phyloP scores from a whole-genome alignment of 1,140 invertebrate genomes.

The Pachypsylla venusta region DNA sequence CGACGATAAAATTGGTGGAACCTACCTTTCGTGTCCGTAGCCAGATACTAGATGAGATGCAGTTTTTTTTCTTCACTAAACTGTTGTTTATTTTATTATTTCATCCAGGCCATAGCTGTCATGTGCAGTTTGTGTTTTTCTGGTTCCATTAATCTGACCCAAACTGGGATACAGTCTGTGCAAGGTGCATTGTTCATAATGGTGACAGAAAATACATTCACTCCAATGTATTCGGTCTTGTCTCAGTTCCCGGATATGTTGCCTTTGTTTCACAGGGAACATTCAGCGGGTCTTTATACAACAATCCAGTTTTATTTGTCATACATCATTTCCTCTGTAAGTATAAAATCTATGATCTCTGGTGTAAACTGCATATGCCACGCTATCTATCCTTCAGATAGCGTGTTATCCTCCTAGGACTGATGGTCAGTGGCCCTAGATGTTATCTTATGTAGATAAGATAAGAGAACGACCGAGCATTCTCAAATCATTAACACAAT shows the following conservation, averaged over 20 bases:
- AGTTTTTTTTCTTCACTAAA: no score
- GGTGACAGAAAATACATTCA: conserved; percentile 73
- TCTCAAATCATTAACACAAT: no score
- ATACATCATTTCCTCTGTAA: conserved; percentile 58
- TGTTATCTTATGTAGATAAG: no score
- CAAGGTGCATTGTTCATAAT: conserved; percentile 70
- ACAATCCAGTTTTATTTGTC: conserved; percentile 57
- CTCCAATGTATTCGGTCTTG: conserved; percentile 69
- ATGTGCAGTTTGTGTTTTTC: conserved; percentile 63
- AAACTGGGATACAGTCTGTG: conserved; percentile 62
- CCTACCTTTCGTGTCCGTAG: no score
- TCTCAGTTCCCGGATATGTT: conserved; percentile 60
- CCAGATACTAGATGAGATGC: no score
- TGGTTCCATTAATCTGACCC: conserved; percentile 47
- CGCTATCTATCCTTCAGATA: no score
- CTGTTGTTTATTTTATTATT: background rate
- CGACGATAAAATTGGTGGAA: no score
- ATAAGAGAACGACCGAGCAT: no score
- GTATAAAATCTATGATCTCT: no score
- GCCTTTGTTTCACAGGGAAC: conserved; percentile 60
- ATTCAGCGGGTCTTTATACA: conserved; percentile 57
- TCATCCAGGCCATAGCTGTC: conserved; percentile 46
- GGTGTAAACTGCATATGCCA: no score
- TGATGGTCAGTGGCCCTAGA: no score
- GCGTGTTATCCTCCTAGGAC: no score